Conservation (phyloP, 2,797 vertebrate genomes). For the Myotis vivesi region DNA sequence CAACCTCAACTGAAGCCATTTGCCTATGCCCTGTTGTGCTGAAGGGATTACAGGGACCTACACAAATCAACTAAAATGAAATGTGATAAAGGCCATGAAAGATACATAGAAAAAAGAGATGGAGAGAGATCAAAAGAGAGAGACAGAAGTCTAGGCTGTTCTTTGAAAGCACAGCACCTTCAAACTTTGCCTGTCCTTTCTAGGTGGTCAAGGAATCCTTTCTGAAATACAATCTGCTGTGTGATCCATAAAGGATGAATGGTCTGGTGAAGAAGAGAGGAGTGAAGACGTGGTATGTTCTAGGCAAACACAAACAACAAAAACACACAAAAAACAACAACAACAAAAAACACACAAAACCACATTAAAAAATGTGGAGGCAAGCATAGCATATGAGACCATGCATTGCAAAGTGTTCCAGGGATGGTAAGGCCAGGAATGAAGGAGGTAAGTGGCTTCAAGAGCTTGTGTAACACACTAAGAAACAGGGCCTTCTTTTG, state of each 20-base stretch:
- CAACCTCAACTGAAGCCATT: background rate
- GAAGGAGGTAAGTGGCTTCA: background rate
- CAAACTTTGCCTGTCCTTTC: background rate
- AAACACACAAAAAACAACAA: too few species aligned
- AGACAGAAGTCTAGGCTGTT: background rate
- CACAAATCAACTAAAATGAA: background rate
- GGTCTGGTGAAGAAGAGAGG: background rate
- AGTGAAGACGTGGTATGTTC: background rate
- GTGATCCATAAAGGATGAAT: background rate
- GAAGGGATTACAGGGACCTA: background rate
- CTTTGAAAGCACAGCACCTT: background rate
- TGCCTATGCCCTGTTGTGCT: background rate
- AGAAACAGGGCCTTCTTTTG: background rate
- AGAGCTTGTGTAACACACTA: background rate
- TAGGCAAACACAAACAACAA: background rate
- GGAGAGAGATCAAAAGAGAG: background rate
- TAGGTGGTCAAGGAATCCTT: background rate
- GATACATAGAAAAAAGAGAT: background rate
- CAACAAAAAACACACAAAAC: background rate
- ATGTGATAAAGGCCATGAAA: background rate
- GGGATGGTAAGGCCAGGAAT: background rate
- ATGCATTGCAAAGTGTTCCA: background rate
- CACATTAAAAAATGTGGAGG: background rate
- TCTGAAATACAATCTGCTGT: background rate
- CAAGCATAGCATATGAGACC: background rate